Evolutionary conservation across 1,140 invertebrate species (phyloP), one percentile per base, ranked within the genome.

Genomic region (Brachionus rubens): DNA sequence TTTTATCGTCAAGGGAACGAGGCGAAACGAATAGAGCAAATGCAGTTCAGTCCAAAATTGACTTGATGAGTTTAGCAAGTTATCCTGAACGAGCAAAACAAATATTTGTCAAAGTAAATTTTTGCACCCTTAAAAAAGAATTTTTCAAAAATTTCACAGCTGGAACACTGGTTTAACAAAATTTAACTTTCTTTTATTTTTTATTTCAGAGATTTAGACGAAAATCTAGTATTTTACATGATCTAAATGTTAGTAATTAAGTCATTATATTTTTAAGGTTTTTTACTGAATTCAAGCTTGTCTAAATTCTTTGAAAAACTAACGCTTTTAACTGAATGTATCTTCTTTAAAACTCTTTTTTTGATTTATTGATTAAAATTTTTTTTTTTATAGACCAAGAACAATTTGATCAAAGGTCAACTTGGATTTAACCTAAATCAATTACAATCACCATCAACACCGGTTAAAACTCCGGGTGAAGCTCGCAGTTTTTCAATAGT

Each of bases 51-150:
- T 72, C 68, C 2, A 48, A 30, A 50, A 40, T 72, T 12, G 68
- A 72, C 24, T 16, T 72, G 30, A 36, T 72, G 21, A 72, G 36
- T 50, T 72, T 72, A 24, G 68, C 68, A 6, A 72, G 68, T 28
- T 72, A 72, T 30, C 68, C 68, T 10, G 68, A 54, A 46, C 48
- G 41, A 30, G 68, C 68, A 12, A 72, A 72, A 26, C 68, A 72
- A 72, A 72, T 72, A 19, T 72, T 72, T 50, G 68, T 72, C 3
- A 72, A 72, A 30, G 50, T 54, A 72, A 36, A 41, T 19, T 59
- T 59, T 40, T 26, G 6, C 1, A 3, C 21, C 21, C 1, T 19
- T 52, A 1, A 52, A 16, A 16, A 1, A 48, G 14, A 16, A 1
- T 12, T 12, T n/a, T 48, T 5, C 46, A n/a, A 48, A 48, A 48